These are phyloP conservation scores for Coptodon rendalli DNA, from an alignment of 2,113 vertebrate species.

Conservation along the genomic window DNA sequence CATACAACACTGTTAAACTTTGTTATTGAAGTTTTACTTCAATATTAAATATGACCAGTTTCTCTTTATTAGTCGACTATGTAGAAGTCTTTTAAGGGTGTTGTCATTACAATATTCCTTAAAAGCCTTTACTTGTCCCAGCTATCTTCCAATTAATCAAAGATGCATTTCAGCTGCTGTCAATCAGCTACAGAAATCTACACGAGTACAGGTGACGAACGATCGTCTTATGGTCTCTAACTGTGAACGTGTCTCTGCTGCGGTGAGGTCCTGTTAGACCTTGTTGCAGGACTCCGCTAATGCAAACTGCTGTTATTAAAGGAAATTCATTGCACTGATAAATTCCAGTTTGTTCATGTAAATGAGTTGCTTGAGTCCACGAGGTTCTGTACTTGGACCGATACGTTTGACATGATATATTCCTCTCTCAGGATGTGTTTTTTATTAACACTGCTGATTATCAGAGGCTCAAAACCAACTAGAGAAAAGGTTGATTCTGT, in stretches of 20 bases:
- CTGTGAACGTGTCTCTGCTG: not conserved
- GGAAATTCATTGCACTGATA: not conserved
- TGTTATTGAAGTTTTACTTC: not conserved
- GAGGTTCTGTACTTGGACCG: not conserved
- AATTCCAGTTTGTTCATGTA: not conserved
- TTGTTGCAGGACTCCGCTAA: not conserved
- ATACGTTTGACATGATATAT: not conserved
- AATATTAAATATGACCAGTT: accelerated
- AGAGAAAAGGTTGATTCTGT: accelerated
- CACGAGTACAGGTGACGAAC: not conserved
- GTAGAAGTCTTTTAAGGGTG: not conserved
- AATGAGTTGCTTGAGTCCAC: not conserved
- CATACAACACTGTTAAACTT: not conserved
- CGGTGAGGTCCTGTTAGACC: not conserved
- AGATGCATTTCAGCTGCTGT: not conserved
- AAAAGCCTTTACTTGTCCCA: accelerated
- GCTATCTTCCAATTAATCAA: not conserved
- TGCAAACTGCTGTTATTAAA: not conserved
- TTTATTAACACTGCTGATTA: not conserved
- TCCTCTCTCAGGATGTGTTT: not conserved
- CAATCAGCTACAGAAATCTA: not conserved
- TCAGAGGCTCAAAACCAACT: not conserved
- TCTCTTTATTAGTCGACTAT: not conserved
- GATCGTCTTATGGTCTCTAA: not conserved
- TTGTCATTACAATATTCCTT: not conserved